Conservation (phyloP, 2,113 vertebrate genomes). For the Azemiops feae region DNA sequence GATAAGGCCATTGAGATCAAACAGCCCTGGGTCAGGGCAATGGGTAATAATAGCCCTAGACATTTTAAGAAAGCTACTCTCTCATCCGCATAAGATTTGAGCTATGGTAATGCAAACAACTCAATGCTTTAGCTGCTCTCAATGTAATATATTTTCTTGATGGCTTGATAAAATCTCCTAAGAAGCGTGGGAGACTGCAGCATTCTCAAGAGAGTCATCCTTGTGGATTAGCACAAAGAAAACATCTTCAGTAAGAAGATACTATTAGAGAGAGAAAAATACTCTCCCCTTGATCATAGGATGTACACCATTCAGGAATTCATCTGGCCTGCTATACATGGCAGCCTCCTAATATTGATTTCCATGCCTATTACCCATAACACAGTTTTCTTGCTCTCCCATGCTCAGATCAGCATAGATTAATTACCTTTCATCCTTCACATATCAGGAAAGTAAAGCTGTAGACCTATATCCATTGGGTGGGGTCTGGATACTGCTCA, state of each 20-base stretch:
- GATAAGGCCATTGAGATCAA: slow-evolving; percentile 27
- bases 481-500: neutral
- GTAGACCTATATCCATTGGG: neutral
- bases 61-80: slow-evolving; percentile 15
- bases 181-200: slow-evolving; percentile 23
- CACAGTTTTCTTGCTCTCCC: neutral
- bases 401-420: neutral
- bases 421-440: neutral
- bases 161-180: slow-evolving; percentile 25
- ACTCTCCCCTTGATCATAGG: neutral
- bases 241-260: slow-evolving; percentile 15
- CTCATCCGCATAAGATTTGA: slow-evolving; percentile 6
- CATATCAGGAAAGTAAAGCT: neutral
- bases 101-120: slow-evolving; percentile 15
- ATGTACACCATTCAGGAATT: neutral
- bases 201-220: slow-evolving; percentile 20
- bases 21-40: neutral
- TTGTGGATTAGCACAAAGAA: slow-evolving; percentile 26
- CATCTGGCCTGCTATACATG: neutral
- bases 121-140: neutral
- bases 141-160: slow-evolving; percentile 23
- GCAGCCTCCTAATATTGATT: neutral
- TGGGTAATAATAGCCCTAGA: slow-evolving; percentile 16
- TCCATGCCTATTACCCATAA: neutral
- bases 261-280: neutral